Evolutionary conservation across 1,140 invertebrate species (phyloP), one percentile per base, ranked within the genome.

Genomic region (Cepaea nemoralis): DNA sequence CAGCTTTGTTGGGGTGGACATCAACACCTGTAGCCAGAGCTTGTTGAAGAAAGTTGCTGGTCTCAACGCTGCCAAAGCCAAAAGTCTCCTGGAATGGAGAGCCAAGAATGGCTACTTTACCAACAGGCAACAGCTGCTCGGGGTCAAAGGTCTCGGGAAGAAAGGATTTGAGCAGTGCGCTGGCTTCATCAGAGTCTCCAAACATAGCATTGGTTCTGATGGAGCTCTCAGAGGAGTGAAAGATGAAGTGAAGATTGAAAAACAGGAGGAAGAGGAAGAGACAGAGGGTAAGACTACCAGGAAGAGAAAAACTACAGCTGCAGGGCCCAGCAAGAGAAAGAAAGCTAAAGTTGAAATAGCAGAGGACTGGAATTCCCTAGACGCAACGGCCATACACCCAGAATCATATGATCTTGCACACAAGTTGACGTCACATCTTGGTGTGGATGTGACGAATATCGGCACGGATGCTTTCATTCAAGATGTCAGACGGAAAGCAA

Each of bases 1-100:
- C 6, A 97, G 96, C 92, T 96, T 96, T 91, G 96, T 97, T 0
- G 97, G 97, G 0, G 96, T 97, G 0, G 96, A 98, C 89, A 88
- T 98, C 0, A 98, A 98, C 89, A 95, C 95, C 0, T 94, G 95
- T 0, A 96, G 96, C 39, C 92, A 94, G 67, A 94, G 94, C 88
- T 92, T 97, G 67, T 91, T 98, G 0, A 94, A 94, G 95, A 95
- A 92, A 69, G n/a, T n/a, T n/a, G 95, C 96, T 45, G 97, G 97
- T n/a, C 89, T 98, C 42, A 95, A 94, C 66, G 93, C 94, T 22
- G 92, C 93, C 1, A 94, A 93, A 89, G 96, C 96, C 0, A 94
- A 94, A 67, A 94, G 94, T 84, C 95, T 98, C 27, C 93, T 98
- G 45, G 93, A 95, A n/a, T 94, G 95, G 91, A 93, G 96, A 59